Percentiles rank a stretch among this genome's conserved stretches.
phyloP scores from a whole-genome alignment of 2,113 vertebrate species.

The Hippocampus barbouri region DNA sequence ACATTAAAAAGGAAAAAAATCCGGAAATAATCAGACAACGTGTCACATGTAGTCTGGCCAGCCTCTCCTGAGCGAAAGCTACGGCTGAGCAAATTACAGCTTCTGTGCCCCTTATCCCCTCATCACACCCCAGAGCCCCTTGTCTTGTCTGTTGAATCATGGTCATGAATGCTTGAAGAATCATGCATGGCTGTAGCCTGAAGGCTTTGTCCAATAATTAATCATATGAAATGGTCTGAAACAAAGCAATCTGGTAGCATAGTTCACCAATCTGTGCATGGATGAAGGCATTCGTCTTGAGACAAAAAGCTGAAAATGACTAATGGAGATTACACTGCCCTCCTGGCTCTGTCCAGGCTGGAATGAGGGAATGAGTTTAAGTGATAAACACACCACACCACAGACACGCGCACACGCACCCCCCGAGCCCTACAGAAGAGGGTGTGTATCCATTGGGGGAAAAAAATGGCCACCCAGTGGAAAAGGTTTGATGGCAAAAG shows the following conservation, averaged over 20 bases:
- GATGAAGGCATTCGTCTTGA: constrained; percentile 41
- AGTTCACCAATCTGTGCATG: constrained; percentile 34
- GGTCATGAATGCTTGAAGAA: constrained; percentile 13
- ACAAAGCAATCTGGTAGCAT: constrained; percentile 43
- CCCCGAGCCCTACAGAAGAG: background rate
- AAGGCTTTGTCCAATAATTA: constrained; percentile 45
- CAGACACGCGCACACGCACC: background rate
- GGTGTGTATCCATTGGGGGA: constrained; percentile 6
- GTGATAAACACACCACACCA: constrained; percentile 19
- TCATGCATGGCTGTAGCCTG: constrained; percentile 30
- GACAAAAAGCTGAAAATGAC: constrained; percentile 31
- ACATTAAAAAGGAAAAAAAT: constrained; percentile 9
- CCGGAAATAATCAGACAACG: constrained; percentile 8
- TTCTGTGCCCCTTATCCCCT: background rate
- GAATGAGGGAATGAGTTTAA: constrained; percentile 14
- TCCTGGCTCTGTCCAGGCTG: constrained; percentile 25
- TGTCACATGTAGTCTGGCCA: constrained; percentile 22
- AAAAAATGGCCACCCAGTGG: constrained; percentile 19
- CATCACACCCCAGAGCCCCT: constrained; percentile 37
- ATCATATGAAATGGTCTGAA: constrained; percentile 53
- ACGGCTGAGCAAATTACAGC: constrained; percentile 4
- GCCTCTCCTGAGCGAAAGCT: constrained; percentile 3
- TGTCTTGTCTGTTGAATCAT: constrained; percentile 33
- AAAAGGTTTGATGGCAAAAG: constrained; percentile 13
- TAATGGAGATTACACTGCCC: constrained; percentile 34